Base-by-base conservation (phyloP, 2,888 invertebrate species). In the Hirudinaria manillensis region DNA sequence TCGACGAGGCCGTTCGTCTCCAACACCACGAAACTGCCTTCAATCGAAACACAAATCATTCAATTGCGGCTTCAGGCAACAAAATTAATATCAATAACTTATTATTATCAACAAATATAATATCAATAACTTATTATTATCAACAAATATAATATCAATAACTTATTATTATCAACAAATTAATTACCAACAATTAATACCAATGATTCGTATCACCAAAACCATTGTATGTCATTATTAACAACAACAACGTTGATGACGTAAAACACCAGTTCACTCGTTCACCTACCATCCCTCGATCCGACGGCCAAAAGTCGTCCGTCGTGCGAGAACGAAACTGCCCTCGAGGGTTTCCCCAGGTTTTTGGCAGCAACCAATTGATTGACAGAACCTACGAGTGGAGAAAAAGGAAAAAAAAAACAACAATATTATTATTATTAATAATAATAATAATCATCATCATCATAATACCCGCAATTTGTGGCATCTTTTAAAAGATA, bases 241-340 rank as follows among this genome's bases (percentile, higher is more conserved):
- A 53, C 13, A 53, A 16, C 13, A 53, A 53, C 13, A 16, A 53
- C 53, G 21, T 53, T 53, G 13, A 53, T 53, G 53, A 53, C 21
- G 13, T 16, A 16, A 45, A 45, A 45, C 16, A 45, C 16, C 13
- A 45, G 16, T 45, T 45, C 1, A 45, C 45, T 45, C 45, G 13
- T 45, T 10, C 45, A 45, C 21, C 34, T 78, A 85, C 86, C 86
- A 81, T 86, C 85, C 76, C 83, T 84, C 19, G 83, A 82, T n/a
- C 86, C 86, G 45, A 86, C 82, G 70, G 85, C 86, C 16, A 87
- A 77, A 67, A 81, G 81, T 76, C 81, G 82, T 13, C 85, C 86
- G 80, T 85, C 84, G 13, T 83, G 82, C 45, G 85, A 86, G 81
- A 84, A 86, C 76, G 81, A 81, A 27, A 85, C 83, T 80, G 83